Base-by-base conservation (phyloP, 2,888 invertebrate species). In the Drosophila siamana region DNA sequence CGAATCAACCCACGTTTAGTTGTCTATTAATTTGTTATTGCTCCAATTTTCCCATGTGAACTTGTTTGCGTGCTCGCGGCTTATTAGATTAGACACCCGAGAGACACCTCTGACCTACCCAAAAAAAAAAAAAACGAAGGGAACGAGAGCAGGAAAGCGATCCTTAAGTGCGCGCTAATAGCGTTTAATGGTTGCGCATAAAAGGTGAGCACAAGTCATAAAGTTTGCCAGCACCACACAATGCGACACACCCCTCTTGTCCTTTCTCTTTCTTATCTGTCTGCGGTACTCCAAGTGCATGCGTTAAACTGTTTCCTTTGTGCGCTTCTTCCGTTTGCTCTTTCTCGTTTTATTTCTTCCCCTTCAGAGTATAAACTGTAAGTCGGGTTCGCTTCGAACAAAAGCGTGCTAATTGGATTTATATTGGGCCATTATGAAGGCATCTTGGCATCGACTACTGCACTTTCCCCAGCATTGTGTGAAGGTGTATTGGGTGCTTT, bases 31-130 rank as follows among this genome's bases (percentile, higher is more conserved):
- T 71, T 67, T 68, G 40, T 41, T 69, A 71, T 47, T 83, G 88
- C 74, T 85, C 89, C 80, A 86, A 69, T 88, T 90, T 91, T 91
- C 91, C 90, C 91, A 91, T 87, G 91, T 88, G 83, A 89, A 84
- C 83, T 87, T 86, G 80, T 84, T 90, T 76, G 91, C 90, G 91
- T 90, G 90, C 78, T 85, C 57, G 81, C 76, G 77, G 72, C 81
- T 88, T 88, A 90, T 90, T 90, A 90, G 86, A 81, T 88, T 80
- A 89, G 74, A 78, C 72, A 76, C 84, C 78, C 82, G 54, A 60
- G 57, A 1, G 41, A 16, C 63, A 65, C 55, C 59, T 52, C 9
- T 57, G 71, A 80, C 81, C 78, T 66, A 62, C 61, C 77, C 69
- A 75, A 71, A 72, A 66, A 41, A 24, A 47, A 44, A 9, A 66